Evolutionary conservation across 37 sponge, comb jelly and placozoan species (phyloP), one percentile per base, ranked within the genome.

Genomic region (Beroe ovata): DNA sequence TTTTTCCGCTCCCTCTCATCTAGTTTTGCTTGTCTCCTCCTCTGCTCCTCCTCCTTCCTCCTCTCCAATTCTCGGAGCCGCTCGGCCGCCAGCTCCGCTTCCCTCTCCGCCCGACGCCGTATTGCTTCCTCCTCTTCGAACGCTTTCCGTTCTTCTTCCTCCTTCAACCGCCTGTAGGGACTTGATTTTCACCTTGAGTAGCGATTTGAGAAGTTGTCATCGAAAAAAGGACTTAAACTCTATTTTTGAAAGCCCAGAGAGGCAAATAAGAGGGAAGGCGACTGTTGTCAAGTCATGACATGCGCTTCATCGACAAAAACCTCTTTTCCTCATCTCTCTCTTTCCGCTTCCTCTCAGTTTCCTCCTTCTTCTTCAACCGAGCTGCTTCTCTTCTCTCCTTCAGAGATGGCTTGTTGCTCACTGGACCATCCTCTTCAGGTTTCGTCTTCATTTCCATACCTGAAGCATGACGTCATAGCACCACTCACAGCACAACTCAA

Each of bases 41-140:
- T 42, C 54, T 30, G 36, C 22, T 77, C 84, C 54, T 77, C 84
- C 42, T 77, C 84, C 38, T 42, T 77, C 28, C 84, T 37, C 38
- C 84, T 39, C 47, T 40, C 54, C 28, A 77, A 54, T 19, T 77
- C 84, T 40, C 84, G 35, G 20, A 32, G 54, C 28, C 84, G 21
- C 22, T 77, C 84, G 1, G 84, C 84, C 1, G 84, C 84, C 38
- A 77, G 47, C 84, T 77, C 84, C 22, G 84, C 84, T 18, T 77
- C 84, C 0, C 84, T 22, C 84, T 77, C 84, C 84, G 84, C 84
- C 84, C 84, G 3, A 0, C 47, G 26, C 84, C 16, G 42, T 25
- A 32, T 40, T 23, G 33, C 33, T 36, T 77, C 84, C 33, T 77
- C 84, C 47, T 77, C 84, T n/a, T 77, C 84, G 1, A 23, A 16